phyloP scores from a whole-genome alignment of 1,140 invertebrate genomes.

The Neodiprion fabricii region DNA sequence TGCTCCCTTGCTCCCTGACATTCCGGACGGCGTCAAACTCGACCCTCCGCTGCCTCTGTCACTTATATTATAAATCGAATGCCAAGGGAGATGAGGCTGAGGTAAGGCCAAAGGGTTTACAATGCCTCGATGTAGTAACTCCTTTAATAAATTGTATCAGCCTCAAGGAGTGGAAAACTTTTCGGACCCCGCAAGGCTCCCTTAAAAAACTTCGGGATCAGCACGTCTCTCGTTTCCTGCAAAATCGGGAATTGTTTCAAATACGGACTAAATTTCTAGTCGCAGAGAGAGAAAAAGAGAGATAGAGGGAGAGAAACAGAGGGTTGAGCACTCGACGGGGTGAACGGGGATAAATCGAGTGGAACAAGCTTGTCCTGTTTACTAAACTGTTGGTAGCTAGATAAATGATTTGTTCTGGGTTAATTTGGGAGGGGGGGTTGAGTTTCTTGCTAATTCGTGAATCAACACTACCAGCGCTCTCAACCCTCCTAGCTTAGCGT shows the following conservation, averaged over 20 bases:
- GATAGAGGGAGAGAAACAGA: too few species aligned
- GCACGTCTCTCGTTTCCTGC: too few species aligned
- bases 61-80: constrained; percentile 51
- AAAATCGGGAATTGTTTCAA: too few species aligned
- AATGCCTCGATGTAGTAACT: constrained; percentile 35
- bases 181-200: too few species aligned
- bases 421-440: background rate
- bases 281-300: background rate
- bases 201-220: too few species aligned
- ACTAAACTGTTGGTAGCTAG: constrained; percentile 6
- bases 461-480: background rate
- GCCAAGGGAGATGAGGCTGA: constrained; percentile 50
- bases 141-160: constrained; percentile 22
- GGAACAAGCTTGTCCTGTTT: background rate
- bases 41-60: constrained; percentile 48
- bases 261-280: constrained; percentile 17
- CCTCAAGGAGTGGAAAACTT: background rate
- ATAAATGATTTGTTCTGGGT: constrained; percentile 7
- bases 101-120: constrained; percentile 46
- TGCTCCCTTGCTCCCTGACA: constrained; percentile 23
- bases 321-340: too few species aligned
- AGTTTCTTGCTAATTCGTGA: background rate
- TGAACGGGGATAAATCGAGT: background rate
- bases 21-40: constrained; percentile 36
- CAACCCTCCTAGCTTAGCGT: background rate